Conservation (phyloP, 2,113 vertebrate species). For the Callipepla squamata region DNA sequence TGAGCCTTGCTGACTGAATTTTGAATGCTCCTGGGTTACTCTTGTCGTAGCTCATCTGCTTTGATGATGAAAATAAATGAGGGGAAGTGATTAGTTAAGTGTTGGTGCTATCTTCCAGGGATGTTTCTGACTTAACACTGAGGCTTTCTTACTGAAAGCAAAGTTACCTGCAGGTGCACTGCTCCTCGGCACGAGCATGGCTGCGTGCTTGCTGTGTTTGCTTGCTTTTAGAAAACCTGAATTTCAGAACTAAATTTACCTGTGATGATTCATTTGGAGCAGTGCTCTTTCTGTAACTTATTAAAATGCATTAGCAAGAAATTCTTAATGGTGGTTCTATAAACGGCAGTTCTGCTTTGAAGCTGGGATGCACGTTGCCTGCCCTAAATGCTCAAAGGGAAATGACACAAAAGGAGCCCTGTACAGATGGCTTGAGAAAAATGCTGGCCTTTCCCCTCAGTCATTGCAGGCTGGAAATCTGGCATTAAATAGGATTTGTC, state of each 20-base stretch:
- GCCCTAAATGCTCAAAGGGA: neutral
- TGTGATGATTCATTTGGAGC: slow-evolving; percentile 4
- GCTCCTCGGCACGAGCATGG: neutral
- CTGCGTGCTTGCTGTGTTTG: neutral
- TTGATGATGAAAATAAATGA: neutral
- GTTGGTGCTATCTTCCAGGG: neutral
- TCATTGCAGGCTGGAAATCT: slow-evolving; percentile 1
- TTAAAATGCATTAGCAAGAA: slow-evolving; percentile 14
- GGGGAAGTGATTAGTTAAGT: neutral
- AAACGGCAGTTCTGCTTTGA: slow-evolving; percentile 46
- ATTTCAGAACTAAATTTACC: slow-evolving; percentile 34
- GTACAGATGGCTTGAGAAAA: slow-evolving; percentile 23
- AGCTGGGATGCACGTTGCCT: neutral
- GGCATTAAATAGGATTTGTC: slow-evolving; percentile 35
- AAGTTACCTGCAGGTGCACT: neutral
- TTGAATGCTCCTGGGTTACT: neutral
- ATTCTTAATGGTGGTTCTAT: slow-evolving; percentile 24
- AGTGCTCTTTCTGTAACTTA: slow-evolving; percentile 7
- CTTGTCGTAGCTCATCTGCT: neutral
- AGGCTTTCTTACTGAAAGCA: neutral
- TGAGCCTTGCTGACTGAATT: neutral
- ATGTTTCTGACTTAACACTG: neutral
- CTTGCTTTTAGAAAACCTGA: neutral
- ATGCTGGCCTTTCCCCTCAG: slow-evolving; percentile 18
- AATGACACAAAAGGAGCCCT: slow-evolving; percentile 20